Evolutionary conservation across 2,888 invertebrate genomes (phyloP).

Genomic region (Chymomyza procnemis): DNA sequence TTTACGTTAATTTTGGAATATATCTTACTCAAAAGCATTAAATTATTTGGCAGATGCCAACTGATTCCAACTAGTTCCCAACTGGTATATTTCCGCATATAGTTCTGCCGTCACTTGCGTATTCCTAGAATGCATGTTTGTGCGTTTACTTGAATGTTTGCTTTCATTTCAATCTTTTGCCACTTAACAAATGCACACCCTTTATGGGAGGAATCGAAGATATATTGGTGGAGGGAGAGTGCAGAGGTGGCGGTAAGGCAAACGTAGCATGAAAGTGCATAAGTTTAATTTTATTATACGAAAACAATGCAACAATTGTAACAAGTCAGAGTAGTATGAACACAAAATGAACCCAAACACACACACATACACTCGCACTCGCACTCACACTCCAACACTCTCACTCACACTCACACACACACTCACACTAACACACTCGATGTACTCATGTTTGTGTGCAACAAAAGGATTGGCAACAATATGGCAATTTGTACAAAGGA

Average conservation of each 20-base stretch:
- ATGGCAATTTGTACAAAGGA: slow-evolving; percentile 66
- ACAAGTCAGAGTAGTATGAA: slow-evolving; percentile 28
- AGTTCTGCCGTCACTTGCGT: background rate
- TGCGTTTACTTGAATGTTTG: slow-evolving; percentile 28
- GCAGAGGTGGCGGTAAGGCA: background rate
- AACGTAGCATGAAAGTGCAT: slow-evolving; percentile 51
- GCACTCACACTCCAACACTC: slow-evolving; percentile 14
- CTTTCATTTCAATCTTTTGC: slow-evolving; percentile 70
- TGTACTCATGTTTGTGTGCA: background rate
- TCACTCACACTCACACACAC: slow-evolving; percentile 10
- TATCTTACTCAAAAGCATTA: no score
- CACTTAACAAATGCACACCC: slow-evolving; percentile 67
- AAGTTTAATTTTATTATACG: slow-evolving; percentile 69
- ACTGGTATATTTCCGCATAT: no score
- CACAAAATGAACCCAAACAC: background rate
- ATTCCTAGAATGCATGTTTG: slow-evolving; percentile 22
- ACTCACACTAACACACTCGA: background rate
- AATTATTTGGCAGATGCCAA: no score
- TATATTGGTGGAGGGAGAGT: background rate
- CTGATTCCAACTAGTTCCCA: no score
- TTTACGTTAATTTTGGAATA: no score
- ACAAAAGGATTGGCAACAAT: slow-evolving; percentile 42
- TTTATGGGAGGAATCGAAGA: background rate
- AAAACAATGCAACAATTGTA: slow-evolving; percentile 65
- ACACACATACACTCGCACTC: slow-evolving; percentile 20